Percentiles rank a stretch among this genome's conserved stretches.
Conservation (phyloP, 2,888 invertebrate species). For the Dicycla oo region DNA sequence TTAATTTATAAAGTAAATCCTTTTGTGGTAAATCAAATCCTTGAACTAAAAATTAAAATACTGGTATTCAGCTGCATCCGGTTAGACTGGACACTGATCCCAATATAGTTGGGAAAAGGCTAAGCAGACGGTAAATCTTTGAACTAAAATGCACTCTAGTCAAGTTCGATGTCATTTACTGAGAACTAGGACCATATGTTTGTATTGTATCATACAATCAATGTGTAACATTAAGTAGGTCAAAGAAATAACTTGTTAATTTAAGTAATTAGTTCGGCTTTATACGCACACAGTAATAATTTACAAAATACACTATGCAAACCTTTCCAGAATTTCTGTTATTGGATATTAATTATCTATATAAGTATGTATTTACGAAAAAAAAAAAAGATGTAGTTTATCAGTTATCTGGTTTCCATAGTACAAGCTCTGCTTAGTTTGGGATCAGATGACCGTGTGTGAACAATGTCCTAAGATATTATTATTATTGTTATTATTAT, state of each 20-base stretch:
- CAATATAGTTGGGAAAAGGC: too few relatives aligned
- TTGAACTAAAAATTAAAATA: not conserved
- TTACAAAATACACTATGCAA: not conserved
- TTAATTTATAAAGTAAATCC: not conserved
- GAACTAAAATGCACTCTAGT: not conserved
- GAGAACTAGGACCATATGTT: constrained; percentile 28
- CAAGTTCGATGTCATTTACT: not conserved
- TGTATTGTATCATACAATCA: constrained; percentile 1
- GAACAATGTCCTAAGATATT: too few relatives aligned
- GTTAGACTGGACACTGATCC: too few relatives aligned
- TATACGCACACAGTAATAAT: not conserved
- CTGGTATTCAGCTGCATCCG: too few relatives aligned
- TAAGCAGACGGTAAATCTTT: too few relatives aligned
- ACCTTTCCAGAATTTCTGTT: not conserved
- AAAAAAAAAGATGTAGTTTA: too few relatives aligned
- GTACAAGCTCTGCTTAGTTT: too few relatives aligned
- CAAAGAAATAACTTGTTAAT: not conserved
- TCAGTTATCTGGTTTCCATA: too few relatives aligned
- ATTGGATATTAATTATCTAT: too few relatives aligned
- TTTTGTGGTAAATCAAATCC: not conserved
- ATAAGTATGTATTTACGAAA: too few relatives aligned
- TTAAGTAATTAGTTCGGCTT: not conserved
- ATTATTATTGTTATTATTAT: too few relatives aligned
- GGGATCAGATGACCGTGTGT: too few relatives aligned
- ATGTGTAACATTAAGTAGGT: not conserved